Conservation (phyloP, 2,888 invertebrate genomes). For the Taphrorychus bicolor region DNA sequence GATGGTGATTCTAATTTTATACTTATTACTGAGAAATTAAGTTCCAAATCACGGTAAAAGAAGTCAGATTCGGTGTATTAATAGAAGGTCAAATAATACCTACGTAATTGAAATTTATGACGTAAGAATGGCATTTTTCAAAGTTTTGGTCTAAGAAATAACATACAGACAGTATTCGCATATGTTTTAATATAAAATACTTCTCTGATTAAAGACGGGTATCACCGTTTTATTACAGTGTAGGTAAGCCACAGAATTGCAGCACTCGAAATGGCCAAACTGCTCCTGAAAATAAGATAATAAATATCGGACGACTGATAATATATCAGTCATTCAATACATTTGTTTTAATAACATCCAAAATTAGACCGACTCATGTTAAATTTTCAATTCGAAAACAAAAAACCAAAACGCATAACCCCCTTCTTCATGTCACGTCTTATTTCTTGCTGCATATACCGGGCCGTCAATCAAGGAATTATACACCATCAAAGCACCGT, state of each 20-base stretch:
- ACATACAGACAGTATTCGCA: too few relatives aligned
- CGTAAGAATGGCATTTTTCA: not conserved
- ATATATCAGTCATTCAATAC: not conserved
- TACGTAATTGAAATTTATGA: not conserved
- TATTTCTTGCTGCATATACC: not conserved
- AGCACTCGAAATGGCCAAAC: slow-evolving; percentile 42
- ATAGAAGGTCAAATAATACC: not conserved
- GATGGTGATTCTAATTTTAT: not conserved
- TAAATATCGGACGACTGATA: not conserved
- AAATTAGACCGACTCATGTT: too few relatives aligned
- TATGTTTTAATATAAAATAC: too few relatives aligned
- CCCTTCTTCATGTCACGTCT: too few relatives aligned
- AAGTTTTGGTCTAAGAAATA: too few relatives aligned
- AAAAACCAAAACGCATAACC: too few relatives aligned
- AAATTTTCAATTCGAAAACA: too few relatives aligned
- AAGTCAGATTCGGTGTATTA: not conserved
- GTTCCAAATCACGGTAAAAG: not conserved
- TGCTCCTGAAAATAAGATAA: slow-evolving; percentile 32
- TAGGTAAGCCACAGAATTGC: slow-evolving; percentile 41
- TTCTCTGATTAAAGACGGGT: too few relatives aligned
- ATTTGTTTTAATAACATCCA: too few relatives aligned
- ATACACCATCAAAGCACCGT: not conserved
- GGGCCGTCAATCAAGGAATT: too few relatives aligned
- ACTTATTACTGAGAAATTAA: not conserved
- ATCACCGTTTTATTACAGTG: slow-evolving; percentile 15